Conservation (phyloP, 2,888 invertebrate species). For the Pelosia muscerda region DNA sequence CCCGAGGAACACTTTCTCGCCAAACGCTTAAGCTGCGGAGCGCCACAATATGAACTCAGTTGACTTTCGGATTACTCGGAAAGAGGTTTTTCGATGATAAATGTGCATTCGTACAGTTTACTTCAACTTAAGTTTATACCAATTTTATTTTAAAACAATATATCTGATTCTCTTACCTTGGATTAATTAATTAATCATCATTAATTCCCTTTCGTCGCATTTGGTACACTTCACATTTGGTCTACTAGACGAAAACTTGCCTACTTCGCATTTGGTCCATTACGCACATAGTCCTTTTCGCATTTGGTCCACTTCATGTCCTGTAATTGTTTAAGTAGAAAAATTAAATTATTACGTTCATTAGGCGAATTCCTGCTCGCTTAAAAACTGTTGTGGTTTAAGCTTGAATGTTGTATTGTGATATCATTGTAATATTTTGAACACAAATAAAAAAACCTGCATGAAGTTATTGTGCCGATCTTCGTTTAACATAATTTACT, state of each 20-base stretch:
- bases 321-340: neutral
- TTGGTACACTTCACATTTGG: neutral
- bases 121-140: neutral
- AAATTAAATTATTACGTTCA: too few relatives aligned
- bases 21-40: slow-evolving; percentile 9
- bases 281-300: neutral
- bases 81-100: slow-evolving; percentile 10
- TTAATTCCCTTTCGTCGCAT: too few relatives aligned
- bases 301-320: neutral
- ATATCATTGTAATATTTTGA: too few relatives aligned
- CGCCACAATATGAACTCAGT: slow-evolving; percentile 15
- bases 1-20: slow-evolving; percentile 11
- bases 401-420: too few relatives aligned
- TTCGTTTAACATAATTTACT: too few relatives aligned
- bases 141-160: too few relatives aligned
- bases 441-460: too few relatives aligned
- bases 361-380: too few relatives aligned
- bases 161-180: too few relatives aligned
- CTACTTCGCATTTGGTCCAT: neutral
- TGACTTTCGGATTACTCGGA: slow-evolving; percentile 17
- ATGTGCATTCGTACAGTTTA: slow-evolving; percentile 9
- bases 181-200: too few relatives aligned
- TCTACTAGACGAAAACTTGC: neutral
- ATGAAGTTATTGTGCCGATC: neutral
- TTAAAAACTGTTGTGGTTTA: too few relatives aligned